phyloP scores from a whole-genome alignment of 1,140 invertebrate genomes.

The Spodoptera litura region DNA sequence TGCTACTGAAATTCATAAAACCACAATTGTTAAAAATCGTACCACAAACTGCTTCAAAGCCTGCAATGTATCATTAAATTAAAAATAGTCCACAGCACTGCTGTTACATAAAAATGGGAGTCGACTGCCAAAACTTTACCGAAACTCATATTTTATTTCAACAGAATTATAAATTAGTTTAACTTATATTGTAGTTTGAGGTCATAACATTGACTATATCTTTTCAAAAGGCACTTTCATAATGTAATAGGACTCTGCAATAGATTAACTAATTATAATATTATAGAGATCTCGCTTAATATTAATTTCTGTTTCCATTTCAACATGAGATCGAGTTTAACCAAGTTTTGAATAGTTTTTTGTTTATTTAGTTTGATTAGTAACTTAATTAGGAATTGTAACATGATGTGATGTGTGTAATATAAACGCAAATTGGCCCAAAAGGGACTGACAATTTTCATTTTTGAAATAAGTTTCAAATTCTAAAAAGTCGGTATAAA shows the following conservation, averaged over 20 bases:
- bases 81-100: too few species aligned
- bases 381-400: neutral
- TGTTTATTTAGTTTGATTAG: neutral
- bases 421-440: too few species aligned
- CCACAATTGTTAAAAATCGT: too few species aligned
- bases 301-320: neutral
- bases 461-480: too few species aligned
- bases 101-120: too few species aligned
- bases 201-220: neutral
- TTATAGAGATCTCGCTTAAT: neutral
- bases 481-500: too few species aligned
- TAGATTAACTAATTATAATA: constrained; percentile 10
- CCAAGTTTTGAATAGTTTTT: neutral
- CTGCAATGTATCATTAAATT: too few species aligned
- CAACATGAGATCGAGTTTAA: neutral
- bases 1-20: too few species aligned
- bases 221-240: constrained; percentile 15
- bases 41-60: too few species aligned
- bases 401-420: too few species aligned
- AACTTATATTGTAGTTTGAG: neutral
- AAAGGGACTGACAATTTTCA: too few species aligned
- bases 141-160: constrained; percentile 24
- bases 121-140: neutral
- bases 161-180: constrained; percentile 19
- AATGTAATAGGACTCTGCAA: neutral